A percentile compares a stretch with the other conserved stretches of the same genome.
phyloP scores from a whole-genome alignment of 2,113 vertebrate species.

The Myrmophylax atrothorax region DNA sequence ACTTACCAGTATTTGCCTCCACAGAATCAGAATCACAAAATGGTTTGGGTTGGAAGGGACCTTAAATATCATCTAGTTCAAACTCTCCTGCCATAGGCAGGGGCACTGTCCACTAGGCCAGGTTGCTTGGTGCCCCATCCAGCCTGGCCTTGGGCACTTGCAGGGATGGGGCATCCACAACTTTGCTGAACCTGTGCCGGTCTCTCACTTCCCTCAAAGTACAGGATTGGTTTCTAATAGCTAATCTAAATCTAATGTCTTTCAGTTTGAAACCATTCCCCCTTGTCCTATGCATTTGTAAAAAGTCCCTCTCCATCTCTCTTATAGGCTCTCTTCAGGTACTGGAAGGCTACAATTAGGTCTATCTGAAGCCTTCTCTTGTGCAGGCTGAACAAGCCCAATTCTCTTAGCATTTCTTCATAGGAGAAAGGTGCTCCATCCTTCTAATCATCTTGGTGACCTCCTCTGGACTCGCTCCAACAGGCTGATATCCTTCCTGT shows the following conservation, averaged over 20 bases:
- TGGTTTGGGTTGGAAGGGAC: not conserved
- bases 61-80: not conserved
- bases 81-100: too few species aligned
- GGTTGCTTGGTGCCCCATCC: not conserved
- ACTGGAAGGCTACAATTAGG: not conserved
- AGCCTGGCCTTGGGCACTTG: not conserved
- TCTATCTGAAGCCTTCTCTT: not conserved
- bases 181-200: not conserved
- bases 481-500: not conserved
- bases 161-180: not conserved
- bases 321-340: not conserved
- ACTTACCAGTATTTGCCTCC: not conserved
- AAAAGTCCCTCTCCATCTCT: not conserved
- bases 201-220: not conserved
- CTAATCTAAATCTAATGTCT: not conserved
- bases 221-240: not conserved
- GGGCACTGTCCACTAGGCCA: not conserved
- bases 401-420: not conserved
- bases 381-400: not conserved
- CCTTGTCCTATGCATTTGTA: not conserved
- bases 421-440: accelerated
- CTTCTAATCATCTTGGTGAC: not conserved
- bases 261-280: not conserved
- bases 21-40: not conserved
- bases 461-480: accelerated